Evolutionary conservation across 2,113 vertebrate species (phyloP), one percentile per base, ranked within the genome.

Genomic region (Fukomys damarensis): DNA sequence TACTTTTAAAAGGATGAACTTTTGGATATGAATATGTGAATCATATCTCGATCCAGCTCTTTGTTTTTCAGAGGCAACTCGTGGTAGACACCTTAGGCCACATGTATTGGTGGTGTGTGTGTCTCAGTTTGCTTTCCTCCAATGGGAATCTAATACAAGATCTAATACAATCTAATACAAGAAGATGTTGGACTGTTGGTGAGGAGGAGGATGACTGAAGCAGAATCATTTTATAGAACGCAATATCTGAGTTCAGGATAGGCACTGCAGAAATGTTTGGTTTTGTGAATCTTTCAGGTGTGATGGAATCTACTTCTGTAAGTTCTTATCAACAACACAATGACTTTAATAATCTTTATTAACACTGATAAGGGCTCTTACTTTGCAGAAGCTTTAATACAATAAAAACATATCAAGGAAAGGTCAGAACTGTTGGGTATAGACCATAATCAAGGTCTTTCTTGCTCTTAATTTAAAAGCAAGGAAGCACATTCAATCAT

Each of bases 401-500:
- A 86, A 82, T 85, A 56, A 54, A 91, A 70, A 0, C 8, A 24
- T 68, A 85, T 92, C 41, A 84, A 58, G 5, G 46, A n/a, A 92
- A 79, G 52, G 22, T 84, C n/a, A 92, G 90, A 66, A 77, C 87
- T 86, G 26, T 59, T 76, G 43, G 61, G 84, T 28, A 4, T 30
- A 81, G 12, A 87, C 1, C 3, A 77, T 43, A 35, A 12, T 41
- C 54, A 94, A 91, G 65, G 56, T 20, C 94, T 94, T 95, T 72
- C 17, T 79, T 26, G 7, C 26, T 68, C 59, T 61, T 68, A 32
- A 79, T 93, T 91, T 89, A 94, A 96, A 94, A 97, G 86, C 72
- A 93, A 91, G 72, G 59, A 89, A 86, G 4, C 19, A 52, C 32
- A 68, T 74, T 74, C n/a, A 80, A 61, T 16, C 24, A 52, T 59